Evolutionary conservation across 2,888 invertebrate genomes (phyloP), one percentile per base, ranked within the genome.

Genomic region (Parnassius glacialis): DNA sequence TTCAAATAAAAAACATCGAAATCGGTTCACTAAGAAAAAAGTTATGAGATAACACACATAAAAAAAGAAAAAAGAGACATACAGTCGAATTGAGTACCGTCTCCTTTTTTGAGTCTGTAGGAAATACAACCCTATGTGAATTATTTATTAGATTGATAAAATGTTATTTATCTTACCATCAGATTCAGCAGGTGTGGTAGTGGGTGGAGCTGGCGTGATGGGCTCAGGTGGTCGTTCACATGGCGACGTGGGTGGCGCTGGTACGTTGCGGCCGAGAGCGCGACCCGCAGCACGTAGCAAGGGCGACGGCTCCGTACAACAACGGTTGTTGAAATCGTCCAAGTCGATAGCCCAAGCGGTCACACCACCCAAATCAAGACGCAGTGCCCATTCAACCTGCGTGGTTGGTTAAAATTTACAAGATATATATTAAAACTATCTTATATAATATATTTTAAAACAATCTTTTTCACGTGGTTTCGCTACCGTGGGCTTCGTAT

Each of bases 291-390:
- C 94, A 51, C 94, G 93, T 11, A 97, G 87, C 52, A 97, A 83
- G 0, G 97, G 96, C 69, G 94, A 97, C 0, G 96, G 87, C 75
- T 96, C 97, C 5, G 89, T 88, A 76, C 97, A 97, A 80, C 97
- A 98, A 1, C 94, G 93, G 83, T 97, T 97, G 68, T 93, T 94
- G 79, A 96, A 97, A 80, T 98, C 97, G 71, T 97, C 97, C 70
- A 97, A 81, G 79, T 97, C 97, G 2, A 97, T 93, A 0, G 97
- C 97, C 97, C 97, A 97, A 0, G 96, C 96, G 52, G 96, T 95
- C 10, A 96, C 94, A 5, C 97, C 97, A 0, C 96, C 97, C 64
- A 95, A 94, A 0, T 95, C 95, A 75, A 94, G 93, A 7, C 93
- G 90, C 64, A 93, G 87, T 0, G 97, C 95, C 90, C 96, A 97